Percentiles rank a stretch among this genome's conserved stretches.
These are phyloP conservation scores for Chorisops tibialis DNA, from an alignment of 2,888 invertebrate species.

Conservation along the genomic window DNA sequence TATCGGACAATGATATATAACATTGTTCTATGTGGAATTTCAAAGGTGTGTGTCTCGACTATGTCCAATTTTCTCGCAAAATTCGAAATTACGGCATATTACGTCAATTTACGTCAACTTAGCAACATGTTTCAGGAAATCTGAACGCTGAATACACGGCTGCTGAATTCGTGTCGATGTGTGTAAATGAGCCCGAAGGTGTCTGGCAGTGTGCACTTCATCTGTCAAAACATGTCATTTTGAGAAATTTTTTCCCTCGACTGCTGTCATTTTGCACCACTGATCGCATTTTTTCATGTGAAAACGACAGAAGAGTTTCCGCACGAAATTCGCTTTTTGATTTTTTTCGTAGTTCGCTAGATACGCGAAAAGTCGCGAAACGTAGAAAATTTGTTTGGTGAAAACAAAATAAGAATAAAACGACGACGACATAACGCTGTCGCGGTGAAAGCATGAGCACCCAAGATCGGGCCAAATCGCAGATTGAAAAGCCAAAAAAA, in stretches of 20 bases:
- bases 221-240: slow-evolving; percentile 37
- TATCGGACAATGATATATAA: no score
- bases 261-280: slow-evolving; percentile 6
- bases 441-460: slow-evolving; percentile 22
- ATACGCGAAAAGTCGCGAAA: not conserved
- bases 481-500: no score
- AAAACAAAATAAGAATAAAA: not conserved
- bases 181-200: not conserved
- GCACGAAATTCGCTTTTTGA: not conserved
- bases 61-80: no score
- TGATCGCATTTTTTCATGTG: slow-evolving; percentile 9
- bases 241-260: slow-evolving; percentile 9
- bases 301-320: not conserved
- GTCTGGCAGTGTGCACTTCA: slow-evolving; percentile 14
- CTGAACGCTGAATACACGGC: not conserved
- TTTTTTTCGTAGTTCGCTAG: not conserved
- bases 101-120: no score
- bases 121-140: no score
- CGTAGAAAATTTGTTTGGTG: not conserved
- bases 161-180: not conserved
- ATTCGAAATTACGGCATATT: no score
- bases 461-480: slow-evolving; percentile 3
- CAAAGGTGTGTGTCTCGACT: no score
- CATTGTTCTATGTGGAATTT: no score
- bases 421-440: slow-evolving; percentile 10